Conservation (phyloP, 2,888 invertebrate species). For the Drosophila tanythrix region DNA sequence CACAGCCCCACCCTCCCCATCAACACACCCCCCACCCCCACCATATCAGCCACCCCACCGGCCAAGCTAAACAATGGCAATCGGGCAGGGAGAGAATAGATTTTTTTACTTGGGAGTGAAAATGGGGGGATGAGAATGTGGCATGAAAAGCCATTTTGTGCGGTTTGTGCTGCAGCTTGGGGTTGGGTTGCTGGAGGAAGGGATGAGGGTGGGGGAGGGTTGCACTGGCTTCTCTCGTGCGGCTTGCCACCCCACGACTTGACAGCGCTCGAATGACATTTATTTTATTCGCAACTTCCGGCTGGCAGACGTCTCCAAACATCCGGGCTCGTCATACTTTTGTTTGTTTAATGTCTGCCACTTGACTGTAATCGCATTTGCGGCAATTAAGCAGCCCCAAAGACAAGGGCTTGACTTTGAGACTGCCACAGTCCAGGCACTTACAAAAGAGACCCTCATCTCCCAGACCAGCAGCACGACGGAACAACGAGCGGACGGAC, state of each 20-base stretch:
- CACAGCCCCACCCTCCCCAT: conserved; percentile 9
- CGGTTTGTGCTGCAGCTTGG: conserved; percentile 50
- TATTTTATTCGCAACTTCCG: conserved; percentile 79
- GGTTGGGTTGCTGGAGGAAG: background rate
- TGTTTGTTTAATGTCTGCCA: conserved; percentile 80
- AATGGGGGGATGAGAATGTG: conserved; percentile 39
- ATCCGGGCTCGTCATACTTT: conserved; percentile 76
- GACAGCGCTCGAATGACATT: conserved; percentile 65
- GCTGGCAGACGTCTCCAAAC: conserved; percentile 74
- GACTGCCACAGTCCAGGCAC: conserved; percentile 33
- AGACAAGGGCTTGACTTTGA: conserved; percentile 73
- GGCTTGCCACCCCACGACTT: conserved; percentile 22
- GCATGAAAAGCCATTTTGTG: conserved; percentile 77
- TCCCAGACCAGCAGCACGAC: conserved; percentile 10
- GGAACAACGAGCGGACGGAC: conserved; percentile 4
- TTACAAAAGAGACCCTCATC: conserved; percentile 8
- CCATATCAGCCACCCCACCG: background rate
- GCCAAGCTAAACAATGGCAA: conserved; percentile 47
- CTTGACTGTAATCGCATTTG: conserved; percentile 84
- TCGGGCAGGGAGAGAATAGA: conserved; percentile 19
- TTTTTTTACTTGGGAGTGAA: background rate
- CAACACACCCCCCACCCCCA: conserved; percentile 2
- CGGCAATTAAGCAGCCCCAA: conserved; percentile 82
- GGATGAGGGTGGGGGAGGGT: background rate
- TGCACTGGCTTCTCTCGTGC: conserved; percentile 10